phyloP scores from a whole-genome alignment of 2,797 vertebrate species.

The Liasis olivaceus region DNA sequence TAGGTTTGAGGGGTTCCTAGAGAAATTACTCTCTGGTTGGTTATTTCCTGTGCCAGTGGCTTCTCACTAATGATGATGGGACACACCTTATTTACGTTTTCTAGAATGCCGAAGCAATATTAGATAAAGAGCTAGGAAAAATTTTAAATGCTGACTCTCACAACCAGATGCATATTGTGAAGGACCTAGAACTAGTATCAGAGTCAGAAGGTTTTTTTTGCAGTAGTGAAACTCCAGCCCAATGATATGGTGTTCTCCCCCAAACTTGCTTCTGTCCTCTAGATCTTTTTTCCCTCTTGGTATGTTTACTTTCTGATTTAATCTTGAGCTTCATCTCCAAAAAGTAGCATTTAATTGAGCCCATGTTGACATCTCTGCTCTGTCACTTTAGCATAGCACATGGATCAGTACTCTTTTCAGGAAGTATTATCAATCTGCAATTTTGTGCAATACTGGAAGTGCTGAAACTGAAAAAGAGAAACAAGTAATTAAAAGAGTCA shows the following conservation, averaged over 20 bases:
- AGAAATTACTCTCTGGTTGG: neutral
- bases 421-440: neutral
- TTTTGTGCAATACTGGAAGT: neutral
- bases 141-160: neutral
- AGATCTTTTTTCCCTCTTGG: neutral
- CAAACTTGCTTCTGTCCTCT: neutral
- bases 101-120: neutral
- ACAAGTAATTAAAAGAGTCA: neutral
- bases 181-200: neutral
- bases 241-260: neutral
- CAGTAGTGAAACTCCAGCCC: neutral
- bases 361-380: neutral
- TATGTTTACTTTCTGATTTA: neutral
- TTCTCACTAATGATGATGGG: neutral
- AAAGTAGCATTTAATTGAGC: neutral
- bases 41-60: neutral
- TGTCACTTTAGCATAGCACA: neutral
- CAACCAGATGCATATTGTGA: neutral
- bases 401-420: neutral
- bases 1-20: neutral
- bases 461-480: neutral
- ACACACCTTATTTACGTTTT: neutral
- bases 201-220: neutral
- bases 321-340: neutral
- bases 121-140: neutral